A percentile compares a stretch with the other conserved stretches of the same genome.
Evolutionary conservation across 2,113 vertebrate species (phyloP).

Genomic region (Peromyscus leucopus): DNA sequence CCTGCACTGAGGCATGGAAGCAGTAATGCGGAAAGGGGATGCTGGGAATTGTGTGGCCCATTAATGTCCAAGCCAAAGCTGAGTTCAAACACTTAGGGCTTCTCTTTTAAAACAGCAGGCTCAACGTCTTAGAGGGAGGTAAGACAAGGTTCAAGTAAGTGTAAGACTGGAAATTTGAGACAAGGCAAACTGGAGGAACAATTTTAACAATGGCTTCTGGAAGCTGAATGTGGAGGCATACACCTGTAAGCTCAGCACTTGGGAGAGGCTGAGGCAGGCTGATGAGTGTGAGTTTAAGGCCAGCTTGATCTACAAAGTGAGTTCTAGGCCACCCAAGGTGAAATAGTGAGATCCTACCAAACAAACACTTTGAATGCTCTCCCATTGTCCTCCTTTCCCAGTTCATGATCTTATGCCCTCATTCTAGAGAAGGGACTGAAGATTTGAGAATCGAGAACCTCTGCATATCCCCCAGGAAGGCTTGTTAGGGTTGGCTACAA

Average conservation of each 20-base stretch:
- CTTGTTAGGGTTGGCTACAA: background rate
- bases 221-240: background rate
- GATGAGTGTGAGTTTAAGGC: background rate
- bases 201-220: background rate
- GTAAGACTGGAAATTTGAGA: background rate
- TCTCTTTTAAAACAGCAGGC: background rate
- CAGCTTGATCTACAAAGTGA: background rate
- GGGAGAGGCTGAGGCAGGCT: background rate
- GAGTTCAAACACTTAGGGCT: background rate
- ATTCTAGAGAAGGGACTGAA: slow-evolving; percentile 24
- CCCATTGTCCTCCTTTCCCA: background rate
- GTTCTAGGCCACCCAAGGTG: background rate
- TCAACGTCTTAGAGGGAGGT: background rate
- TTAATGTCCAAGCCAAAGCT: background rate
- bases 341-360: background rate
- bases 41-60: background rate
- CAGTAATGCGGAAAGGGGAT: background rate
- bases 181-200: background rate
- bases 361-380: background rate
- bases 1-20: background rate
- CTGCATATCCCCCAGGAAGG: background rate
- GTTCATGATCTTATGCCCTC: background rate
- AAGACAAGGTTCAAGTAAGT: background rate
- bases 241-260: background rate
- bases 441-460: background rate